Percentiles rank a stretch among this genome's conserved stretches.
phyloP scores from a whole-genome alignment of 2,888 invertebrate species.

The Ormyrus nitidulus region DNA sequence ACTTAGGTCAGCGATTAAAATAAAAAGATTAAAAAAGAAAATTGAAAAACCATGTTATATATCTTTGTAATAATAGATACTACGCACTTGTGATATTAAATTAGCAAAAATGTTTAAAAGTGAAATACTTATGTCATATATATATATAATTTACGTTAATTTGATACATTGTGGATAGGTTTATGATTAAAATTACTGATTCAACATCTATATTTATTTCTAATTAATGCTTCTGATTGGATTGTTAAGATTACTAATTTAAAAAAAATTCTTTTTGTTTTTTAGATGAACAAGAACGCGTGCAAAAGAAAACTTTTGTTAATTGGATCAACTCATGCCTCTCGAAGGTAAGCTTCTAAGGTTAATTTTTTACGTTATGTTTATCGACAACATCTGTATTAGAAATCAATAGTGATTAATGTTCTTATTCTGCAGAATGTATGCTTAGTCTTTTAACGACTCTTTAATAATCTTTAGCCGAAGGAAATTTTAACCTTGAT shows the following conservation, averaged over 20 bases:
- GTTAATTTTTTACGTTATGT: constrained; percentile 13
- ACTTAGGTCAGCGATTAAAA: too few relatives aligned
- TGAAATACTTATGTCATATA: too few relatives aligned
- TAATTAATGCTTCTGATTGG: too few relatives aligned
- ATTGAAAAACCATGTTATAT: background rate
- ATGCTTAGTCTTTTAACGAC: background rate
- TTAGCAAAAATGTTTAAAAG: too few relatives aligned
- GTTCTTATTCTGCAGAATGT: background rate
- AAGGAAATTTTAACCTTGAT: too few relatives aligned
- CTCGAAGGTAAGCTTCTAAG: constrained; percentile 84
- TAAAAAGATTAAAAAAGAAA: background rate
- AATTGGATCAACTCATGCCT: constrained; percentile 99
- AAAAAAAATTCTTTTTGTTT: constrained; percentile 70
- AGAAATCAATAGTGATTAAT: constrained; percentile 4
- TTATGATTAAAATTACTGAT: too few relatives aligned
- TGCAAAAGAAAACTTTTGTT: constrained; percentile 99
- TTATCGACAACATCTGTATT: background rate
- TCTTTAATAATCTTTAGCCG: background rate
- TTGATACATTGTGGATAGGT: too few relatives aligned
- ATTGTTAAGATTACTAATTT: too few relatives aligned
- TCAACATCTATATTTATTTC: too few relatives aligned
- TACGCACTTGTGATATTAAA: too few relatives aligned
- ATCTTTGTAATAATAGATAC: background rate
- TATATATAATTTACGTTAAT: too few relatives aligned
- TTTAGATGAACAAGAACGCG: constrained; percentile 99